Percentiles rank a stretch among this genome's conserved stretches.
phyloP scores from a whole-genome alignment of 1,140 invertebrate species.

The Periplaneta americana region DNA sequence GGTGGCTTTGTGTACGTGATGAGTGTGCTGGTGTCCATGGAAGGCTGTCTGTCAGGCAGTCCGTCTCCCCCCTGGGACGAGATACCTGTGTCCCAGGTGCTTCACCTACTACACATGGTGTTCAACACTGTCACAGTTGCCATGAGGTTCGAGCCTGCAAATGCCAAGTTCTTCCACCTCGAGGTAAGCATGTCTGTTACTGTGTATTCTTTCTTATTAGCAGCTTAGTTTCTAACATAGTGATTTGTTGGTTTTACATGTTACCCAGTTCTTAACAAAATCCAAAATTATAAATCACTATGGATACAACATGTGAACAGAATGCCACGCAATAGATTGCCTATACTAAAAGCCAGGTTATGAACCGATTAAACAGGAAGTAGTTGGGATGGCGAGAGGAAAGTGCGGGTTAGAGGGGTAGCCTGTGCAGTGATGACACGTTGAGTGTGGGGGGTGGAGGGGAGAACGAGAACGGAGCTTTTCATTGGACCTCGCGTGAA shows the following conservation, averaged over 20 bases:
- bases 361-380: no score
- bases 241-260: slow-evolving; percentile 15
- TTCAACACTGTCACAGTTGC: slow-evolving; percentile 95
- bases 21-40: slow-evolving; percentile 89
- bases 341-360: no score
- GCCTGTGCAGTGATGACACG: no score
- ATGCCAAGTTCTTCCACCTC: slow-evolving; percentile 96
- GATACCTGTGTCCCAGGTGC: slow-evolving; percentile 47
- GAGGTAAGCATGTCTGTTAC: slow-evolving; percentile 54
- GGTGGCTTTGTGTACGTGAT: slow-evolving; percentile 97
- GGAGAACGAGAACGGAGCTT: no score
- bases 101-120: slow-evolving; percentile 77
- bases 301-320: no score
- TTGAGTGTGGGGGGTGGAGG: no score
- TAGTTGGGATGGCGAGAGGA: no score
- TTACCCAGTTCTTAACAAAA: slow-evolving; percentile 20
- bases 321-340: no score
- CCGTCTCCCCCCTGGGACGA: slow-evolving; percentile 33
- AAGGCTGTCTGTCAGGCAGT: slow-evolving; percentile 61
- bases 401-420: no score
- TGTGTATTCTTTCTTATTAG: no score
- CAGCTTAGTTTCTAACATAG: neutral
- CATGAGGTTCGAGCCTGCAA: slow-evolving; percentile 98
- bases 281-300: no score
- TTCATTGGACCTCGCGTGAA: no score